Conservation (phyloP, 92 coral and sea anemone species). For the Actinernus sp. region DNA sequence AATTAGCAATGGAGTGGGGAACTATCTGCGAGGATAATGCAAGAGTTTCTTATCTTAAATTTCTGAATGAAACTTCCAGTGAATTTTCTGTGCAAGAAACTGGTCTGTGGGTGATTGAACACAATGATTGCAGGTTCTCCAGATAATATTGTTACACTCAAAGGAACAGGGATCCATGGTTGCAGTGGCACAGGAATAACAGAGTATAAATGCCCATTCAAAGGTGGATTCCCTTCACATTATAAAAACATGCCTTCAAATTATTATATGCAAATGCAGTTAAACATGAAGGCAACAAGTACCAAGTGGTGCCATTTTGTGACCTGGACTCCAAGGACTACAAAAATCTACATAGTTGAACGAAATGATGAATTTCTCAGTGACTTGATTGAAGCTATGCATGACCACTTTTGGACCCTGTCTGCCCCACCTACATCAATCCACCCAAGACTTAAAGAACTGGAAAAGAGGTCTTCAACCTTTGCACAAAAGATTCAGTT, state of each 20-base stretch:
- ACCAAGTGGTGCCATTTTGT: background rate
- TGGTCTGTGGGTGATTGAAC: constrained; percentile 6
- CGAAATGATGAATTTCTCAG: constrained; percentile 3
- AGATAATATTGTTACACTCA: constrained; percentile 7
- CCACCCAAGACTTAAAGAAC: constrained; percentile 4
- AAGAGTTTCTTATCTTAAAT: constrained; percentile 7
- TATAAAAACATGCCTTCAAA: constrained; percentile 6
- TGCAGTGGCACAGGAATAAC: constrained; percentile 4
- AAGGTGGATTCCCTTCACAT: constrained; percentile 18
- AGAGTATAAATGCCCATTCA: constrained; percentile 25
- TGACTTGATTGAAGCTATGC: background rate
- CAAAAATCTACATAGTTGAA: constrained; percentile 6
- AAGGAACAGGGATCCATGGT: background rate
- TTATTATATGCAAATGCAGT: background rate
- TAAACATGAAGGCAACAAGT: background rate
- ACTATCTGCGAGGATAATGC: constrained; percentile 20
- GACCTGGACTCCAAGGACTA: constrained; percentile 17
- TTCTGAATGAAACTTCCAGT: background rate
- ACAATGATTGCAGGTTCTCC: constrained; percentile 11
- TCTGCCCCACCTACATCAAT: background rate
- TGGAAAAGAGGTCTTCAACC: constrained; percentile 3
- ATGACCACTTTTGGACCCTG: background rate
- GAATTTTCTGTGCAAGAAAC: background rate
- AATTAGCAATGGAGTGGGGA: constrained; percentile 19
- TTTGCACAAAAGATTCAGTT: background rate